Conservation (phyloP, 2,113 vertebrate species). For the Microcebus jonahi region DNA sequence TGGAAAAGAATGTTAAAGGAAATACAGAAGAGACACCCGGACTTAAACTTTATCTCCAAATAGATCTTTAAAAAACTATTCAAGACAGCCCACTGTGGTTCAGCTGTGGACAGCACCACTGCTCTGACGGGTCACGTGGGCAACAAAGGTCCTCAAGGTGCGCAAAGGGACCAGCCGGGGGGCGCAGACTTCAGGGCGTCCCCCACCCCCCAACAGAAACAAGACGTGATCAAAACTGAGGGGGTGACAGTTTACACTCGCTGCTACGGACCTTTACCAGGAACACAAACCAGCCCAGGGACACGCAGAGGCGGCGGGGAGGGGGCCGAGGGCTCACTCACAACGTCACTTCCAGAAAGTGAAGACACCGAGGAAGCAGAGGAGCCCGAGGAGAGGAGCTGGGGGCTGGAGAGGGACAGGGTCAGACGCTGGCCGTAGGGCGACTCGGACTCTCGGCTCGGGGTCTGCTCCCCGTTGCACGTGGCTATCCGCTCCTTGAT, state of each 20-base stretch:
- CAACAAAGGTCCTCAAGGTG: neutral
- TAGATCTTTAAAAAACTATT: neutral
- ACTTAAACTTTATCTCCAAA: neutral
- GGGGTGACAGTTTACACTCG: rapidly evolving
- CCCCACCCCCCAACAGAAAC: neutral
- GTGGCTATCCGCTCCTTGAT: constrained; percentile 80
- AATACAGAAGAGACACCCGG: rapidly evolving
- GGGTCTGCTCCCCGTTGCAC: constrained; percentile 83
- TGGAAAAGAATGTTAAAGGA: rapidly evolving
- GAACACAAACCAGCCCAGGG: constrained; percentile 73
- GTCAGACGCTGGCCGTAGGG: constrained; percentile 89
- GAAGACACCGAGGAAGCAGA: constrained; percentile 95
- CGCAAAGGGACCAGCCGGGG: rapidly evolving
- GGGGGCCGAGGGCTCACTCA: constrained; percentile 84
- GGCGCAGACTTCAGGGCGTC: neutral
- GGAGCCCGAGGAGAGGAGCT: constrained; percentile 88
- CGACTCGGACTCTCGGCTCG: constrained; percentile 85
- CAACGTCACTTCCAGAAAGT: constrained; percentile 95
- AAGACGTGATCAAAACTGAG: rapidly evolving
- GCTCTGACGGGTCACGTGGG: neutral
- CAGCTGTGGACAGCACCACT: rapidly evolving
- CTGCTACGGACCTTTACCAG: rapidly evolving
- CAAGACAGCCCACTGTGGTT: no score
- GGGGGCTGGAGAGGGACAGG: constrained; percentile 91
- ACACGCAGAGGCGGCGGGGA: constrained; percentile 88